A percentile compares a stretch with the other conserved stretches of the same genome.
These are phyloP conservation scores for Eupithecia subumbrata DNA, from an alignment of 2,888 invertebrate genomes.

Conservation along the genomic window DNA sequence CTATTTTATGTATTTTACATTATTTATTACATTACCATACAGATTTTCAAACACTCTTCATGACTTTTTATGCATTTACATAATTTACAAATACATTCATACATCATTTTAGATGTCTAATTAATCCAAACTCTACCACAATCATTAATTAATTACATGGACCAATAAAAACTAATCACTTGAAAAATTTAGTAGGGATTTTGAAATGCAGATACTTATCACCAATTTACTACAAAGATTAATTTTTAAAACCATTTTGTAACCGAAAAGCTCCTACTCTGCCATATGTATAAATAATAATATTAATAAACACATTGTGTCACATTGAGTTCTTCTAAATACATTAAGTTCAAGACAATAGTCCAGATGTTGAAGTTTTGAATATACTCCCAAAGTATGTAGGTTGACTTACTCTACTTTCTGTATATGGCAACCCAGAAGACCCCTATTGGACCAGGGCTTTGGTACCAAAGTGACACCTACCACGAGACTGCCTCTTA, in stretches of 20 bases:
- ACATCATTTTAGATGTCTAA: background rate
- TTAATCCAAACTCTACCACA: background rate
- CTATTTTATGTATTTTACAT: background rate
- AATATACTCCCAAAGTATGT: background rate
- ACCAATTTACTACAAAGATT: background rate
- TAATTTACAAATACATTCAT: background rate
- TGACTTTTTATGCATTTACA: background rate
- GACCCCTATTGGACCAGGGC: slow-evolving; percentile 90
- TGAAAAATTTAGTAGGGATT: background rate
- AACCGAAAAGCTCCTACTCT: background rate
- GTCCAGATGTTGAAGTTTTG: background rate
- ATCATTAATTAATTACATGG: background rate
- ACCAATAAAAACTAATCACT: background rate
- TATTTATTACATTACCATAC: background rate
- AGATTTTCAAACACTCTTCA: background rate
- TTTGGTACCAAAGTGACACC: slow-evolving; percentile 87
- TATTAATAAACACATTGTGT: background rate
- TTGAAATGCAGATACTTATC: background rate
- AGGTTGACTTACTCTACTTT: slow-evolving; percentile 38
- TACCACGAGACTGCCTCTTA: slow-evolving; percentile 72
- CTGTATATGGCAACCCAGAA: slow-evolving; percentile 85
- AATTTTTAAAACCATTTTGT: background rate
- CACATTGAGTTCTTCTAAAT: background rate
- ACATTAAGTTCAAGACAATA: background rate
- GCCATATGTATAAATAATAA: background rate